A percentile compares a stretch with the other conserved stretches of the same genome.
Conservation (phyloP, 1,140 invertebrate species). For the Drosophila arawakana region DNA sequence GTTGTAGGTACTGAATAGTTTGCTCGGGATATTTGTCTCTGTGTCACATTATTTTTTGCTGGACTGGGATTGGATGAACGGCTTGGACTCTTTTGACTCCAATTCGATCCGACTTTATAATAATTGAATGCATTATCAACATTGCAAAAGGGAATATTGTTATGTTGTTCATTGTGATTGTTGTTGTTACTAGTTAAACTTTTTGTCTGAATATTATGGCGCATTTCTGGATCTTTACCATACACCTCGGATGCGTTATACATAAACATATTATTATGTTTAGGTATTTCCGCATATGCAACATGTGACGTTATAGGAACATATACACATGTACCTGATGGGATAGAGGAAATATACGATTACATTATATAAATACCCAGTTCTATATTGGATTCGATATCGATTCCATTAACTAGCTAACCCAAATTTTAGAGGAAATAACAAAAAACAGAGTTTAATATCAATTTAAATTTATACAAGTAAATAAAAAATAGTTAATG, state of each 20-base stretch:
- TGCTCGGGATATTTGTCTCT: conserved; percentile 22
- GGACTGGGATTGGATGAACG: conserved; percentile 33
- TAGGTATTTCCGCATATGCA: conserved; percentile 5
- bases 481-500: not conserved
- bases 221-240: conserved; percentile 54
- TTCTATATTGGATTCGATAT: not conserved
- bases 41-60: conserved; percentile 31
- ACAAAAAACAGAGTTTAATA: not conserved
- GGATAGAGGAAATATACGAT: conserved; percentile 5
- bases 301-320: conserved; percentile 5
- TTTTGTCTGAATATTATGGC: conserved; percentile 57
- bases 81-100: conserved; percentile 42
- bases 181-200: conserved; percentile 51
- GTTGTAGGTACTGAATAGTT: conserved; percentile 34
- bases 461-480: not conserved
- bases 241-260: conserved; percentile 32
- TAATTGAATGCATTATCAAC: conserved; percentile 67
- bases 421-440: not conserved
- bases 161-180: conserved; percentile 25
- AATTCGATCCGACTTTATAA: conserved; percentile 42
- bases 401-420: not conserved
- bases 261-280: conserved; percentile 39
- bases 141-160: conserved; percentile 40
- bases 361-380: not conserved
- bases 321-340: conserved; percentile 29